Base-by-base conservation (phyloP, 2,113 vertebrate species). In the Syrrhaptes paradoxus region DNA sequence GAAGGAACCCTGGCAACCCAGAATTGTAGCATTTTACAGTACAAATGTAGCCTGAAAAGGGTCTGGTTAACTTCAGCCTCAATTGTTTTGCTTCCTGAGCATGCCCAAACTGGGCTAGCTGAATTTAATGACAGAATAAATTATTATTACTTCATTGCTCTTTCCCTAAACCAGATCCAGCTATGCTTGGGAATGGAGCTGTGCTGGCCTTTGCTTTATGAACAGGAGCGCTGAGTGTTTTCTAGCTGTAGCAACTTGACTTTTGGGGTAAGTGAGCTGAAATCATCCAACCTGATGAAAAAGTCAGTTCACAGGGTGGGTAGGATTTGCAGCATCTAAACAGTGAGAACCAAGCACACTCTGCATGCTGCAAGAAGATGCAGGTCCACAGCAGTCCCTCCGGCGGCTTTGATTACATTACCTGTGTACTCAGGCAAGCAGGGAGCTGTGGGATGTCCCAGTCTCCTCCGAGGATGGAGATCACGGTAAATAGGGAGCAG, bases 1-100 rank as follows among this genome's bases (percentile, higher is more conserved):
- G 91, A 96, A 95, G 94, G 68, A 87, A 87, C 92, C 62, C 77
- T 83, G 95, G 97, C 81, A 80, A 84, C 26, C 29, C 66, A 20
- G 4, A 78, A 95, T 32, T 94, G 91, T 85, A 97, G 57, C 21
- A 52, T 74, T 90, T 94, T 72, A 51, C 21, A 49, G 61, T n/a
- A 84, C 36, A 92, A 78, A 57, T 75, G 48, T 87, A 41, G 31
- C 31, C 83, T 58, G 36, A 58, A 75, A 78, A 68, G 25, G 17
- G 5, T 84, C 90, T 97, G 86, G 58, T 91, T 95, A 90, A 77
- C 90, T 92, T 95, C 88, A 92, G 36, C 80, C 70, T 84, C 68
- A 18, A 24, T 46, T 95, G 41, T 43, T 95, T 85, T 73, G 16
- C 31, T 91, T 91, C 65, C 41, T 84, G 68, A 91, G 28, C 3